Conservation (phyloP, 2,797 vertebrate species). For the Pipistrellus nathusii region DNA sequence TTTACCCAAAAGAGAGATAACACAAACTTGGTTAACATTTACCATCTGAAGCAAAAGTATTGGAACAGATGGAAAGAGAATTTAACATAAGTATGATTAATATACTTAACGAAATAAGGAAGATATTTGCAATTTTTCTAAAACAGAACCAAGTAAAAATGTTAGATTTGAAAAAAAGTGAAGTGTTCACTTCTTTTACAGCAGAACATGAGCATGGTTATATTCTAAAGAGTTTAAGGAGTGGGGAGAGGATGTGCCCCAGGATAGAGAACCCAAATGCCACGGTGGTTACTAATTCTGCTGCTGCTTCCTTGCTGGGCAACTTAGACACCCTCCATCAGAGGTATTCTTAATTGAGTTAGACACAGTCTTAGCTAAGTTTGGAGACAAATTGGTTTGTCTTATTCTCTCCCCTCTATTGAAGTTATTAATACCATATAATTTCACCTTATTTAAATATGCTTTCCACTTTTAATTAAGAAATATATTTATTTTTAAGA, state of each 20-base stretch:
- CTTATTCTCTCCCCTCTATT: background rate
- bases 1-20: background rate
- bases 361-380: background rate
- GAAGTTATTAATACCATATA: background rate
- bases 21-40: background rate
- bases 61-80: conserved; percentile 45
- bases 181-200: background rate
- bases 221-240: background rate
- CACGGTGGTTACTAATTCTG: background rate
- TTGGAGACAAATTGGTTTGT: background rate
- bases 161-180: background rate
- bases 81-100: conserved; percentile 35
- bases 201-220: background rate
- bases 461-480: background rate
- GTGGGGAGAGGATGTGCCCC: too few relatives aligned
- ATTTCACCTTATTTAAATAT: conserved; percentile 20
- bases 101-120: conserved; percentile 3
- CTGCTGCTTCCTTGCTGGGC: background rate
- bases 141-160: conserved; percentile 36
- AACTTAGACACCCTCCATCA: background rate
- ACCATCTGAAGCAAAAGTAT: conserved; percentile 5
- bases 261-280: background rate
- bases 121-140: conserved; percentile 45
- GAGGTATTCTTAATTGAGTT: background rate
- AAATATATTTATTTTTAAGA: too few relatives aligned